phyloP scores from a whole-genome alignment of 2,113 vertebrate genomes.

The Delphinapterus leucas region DNA sequence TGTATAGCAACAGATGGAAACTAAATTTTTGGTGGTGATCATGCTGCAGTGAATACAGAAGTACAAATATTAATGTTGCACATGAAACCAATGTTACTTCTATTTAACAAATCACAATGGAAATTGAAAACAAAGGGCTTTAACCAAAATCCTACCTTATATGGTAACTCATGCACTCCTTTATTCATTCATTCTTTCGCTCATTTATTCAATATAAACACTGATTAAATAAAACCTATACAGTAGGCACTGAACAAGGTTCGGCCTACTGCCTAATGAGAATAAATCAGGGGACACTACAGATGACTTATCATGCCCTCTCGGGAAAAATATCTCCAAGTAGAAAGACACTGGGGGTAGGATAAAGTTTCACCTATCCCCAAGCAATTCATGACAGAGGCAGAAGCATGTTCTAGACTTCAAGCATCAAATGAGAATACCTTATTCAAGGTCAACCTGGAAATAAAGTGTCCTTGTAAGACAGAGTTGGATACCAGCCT shows the following conservation, averaged over 20 bases:
- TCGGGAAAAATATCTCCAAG: not conserved
- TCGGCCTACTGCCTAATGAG: not conserved
- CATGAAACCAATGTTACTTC: not conserved
- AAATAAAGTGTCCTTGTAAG: not conserved
- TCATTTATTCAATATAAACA: not conserved
- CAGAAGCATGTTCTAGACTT: not conserved
- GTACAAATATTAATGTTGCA: not conserved
- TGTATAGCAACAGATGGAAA: not conserved
- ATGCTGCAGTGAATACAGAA: not conserved
- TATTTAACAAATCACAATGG: not conserved
- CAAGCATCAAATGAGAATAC: not conserved
- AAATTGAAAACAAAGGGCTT: not conserved
- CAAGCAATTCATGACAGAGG: not conserved
- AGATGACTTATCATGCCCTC: not conserved
- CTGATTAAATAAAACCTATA: not conserved
- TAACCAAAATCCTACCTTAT: not conserved
- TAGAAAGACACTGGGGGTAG: not conserved
- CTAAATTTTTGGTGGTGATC: not conserved
- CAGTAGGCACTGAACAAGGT: not conserved
- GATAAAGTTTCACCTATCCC: not conserved
- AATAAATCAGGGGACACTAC: not conserved
- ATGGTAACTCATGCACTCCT: not conserved
- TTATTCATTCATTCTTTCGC: not conserved
- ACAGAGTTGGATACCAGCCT: not conserved
- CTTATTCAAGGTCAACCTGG: not conserved